Base-by-base conservation (phyloP, 30 jellyfish, hydroid and myxozoan genomes). In the Clytia hemisphaerica region DNA sequence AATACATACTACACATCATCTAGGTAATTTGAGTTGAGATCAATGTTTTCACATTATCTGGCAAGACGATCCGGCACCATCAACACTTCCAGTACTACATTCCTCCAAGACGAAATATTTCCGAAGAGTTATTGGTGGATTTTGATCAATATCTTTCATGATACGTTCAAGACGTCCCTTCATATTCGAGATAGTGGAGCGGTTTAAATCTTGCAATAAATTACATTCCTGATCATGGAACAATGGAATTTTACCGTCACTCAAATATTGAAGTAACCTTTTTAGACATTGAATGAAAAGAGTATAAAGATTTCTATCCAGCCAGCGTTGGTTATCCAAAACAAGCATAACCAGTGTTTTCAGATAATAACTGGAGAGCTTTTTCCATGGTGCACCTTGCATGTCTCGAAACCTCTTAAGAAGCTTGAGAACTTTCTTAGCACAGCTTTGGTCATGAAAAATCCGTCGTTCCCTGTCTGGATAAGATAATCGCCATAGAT, bases 381-480 rank as follows among this genome's bases (percentile, higher is more conserved):
- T 16, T 26, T 48, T 32, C n/a, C n/a, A n/a, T n/a, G n/a, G n/a
- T n/a, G n/a, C n/a, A 22, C 73, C 73, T 30, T 71, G 83, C 54
- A 30, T 55, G 40, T 71, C 83, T 6, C 83, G 83, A 49, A 71
- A 42, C 38, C 69, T 34, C 73, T 71, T 71, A 21, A 71, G 60
- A 14, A 53, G 32, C 34, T 53, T 48, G 29, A 71, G 25, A 18
- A 71, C 73, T 45, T 42, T 50, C 55, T 71, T 71, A 3, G 83
- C 83, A 71, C 83, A 71, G 73, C 73, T 61, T 24, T 44, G n/a
- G 37, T 71, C 63, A 29, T 71, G 34, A 42, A 71, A 9, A 3
- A 71, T 71, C 15, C 19, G 19, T 15, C 34, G 31, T 45, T 71
- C 83, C 16, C 12, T 29, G 7, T 14, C 14, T n/a, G 83, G 83